Base-by-base conservation (phyloP, 2,888 invertebrate genomes). In the Cynaeus angustus region DNA sequence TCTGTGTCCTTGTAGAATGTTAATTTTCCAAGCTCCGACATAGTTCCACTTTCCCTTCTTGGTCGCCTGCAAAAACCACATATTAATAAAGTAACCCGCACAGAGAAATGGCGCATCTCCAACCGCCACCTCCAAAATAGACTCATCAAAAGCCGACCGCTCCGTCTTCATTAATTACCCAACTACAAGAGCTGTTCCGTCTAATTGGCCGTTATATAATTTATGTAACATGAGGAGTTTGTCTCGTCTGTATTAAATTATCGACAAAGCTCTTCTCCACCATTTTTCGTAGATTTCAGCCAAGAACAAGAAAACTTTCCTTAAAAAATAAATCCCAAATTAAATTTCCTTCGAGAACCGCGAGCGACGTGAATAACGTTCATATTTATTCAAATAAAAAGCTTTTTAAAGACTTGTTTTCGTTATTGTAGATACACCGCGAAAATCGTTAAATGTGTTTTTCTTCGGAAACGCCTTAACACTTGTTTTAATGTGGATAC, bases 351-450 rank as follows among this genome's bases (percentile, higher is more conserved):
- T 37, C 50, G 12, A 59, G 61, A 48, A 38, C 45, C 59, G 46
- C 50, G 12, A 59, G 61, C 61, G 50, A 59, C 59, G 46, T 16
- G 59, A 59, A 59, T 45, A 59, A 56, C 41, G 56, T 43, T 9
- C 50, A 50, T 50, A 62, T 62, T 62, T 62, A 62, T 62, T 50
- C 48, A 38, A 50, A 62, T 38, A 62, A 62, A 62, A 64, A 41
- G 46, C 46, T 52, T 52, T 12, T 46, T 53, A 52, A 64, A 53
- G 14, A 64, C 52, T 64, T 64, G 43, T 64, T 64, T 41, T 62
- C n/a, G 48, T 62, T 64, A 43, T 43, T 52, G 26, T 46, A 43
- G 43, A 43, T 58, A 30, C 16, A 43, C 46, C 30, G 26, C 13
- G 12, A 52, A 61, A 38, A n/a, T n/a, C n/a, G 45, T 45, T 38